These are phyloP conservation scores for Caenorhabditis wallacei DNA, from an alignment of 2,888 invertebrate genomes.

Conservation along the genomic window DNA sequence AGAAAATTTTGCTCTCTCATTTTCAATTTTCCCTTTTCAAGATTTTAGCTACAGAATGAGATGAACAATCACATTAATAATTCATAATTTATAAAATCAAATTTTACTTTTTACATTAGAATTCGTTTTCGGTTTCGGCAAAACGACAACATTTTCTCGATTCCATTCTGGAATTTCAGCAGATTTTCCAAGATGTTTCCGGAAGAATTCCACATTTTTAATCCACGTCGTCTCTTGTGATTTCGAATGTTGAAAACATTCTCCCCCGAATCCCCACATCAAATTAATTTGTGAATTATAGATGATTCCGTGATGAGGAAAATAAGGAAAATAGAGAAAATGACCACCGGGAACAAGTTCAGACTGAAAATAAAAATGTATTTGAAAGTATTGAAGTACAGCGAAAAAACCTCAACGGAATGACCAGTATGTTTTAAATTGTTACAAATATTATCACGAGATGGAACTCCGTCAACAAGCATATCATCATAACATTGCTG, in stretches of 20 bases:
- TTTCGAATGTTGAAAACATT: constrained; percentile 58
- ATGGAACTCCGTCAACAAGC: constrained; percentile 21
- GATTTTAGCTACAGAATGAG: too few relatives aligned
- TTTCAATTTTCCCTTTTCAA: too few relatives aligned
- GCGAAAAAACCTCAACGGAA: background rate
- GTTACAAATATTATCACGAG: constrained; percentile 12
- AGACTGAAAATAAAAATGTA: constrained; percentile 9
- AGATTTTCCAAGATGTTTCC: constrained; percentile 16
- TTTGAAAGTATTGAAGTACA: background rate
- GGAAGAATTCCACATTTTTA: constrained; percentile 25
- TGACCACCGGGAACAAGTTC: constrained; percentile 63
- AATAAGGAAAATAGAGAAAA: constrained; percentile 64
- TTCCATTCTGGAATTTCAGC: constrained; percentile 19
- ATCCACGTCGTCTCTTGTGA: constrained; percentile 37
- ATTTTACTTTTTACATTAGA: background rate
- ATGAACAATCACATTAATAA: too few relatives aligned
- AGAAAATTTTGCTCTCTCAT: too few relatives aligned
- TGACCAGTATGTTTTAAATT: constrained; percentile 19
- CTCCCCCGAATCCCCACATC: constrained; percentile 68
- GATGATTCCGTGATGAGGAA: constrained; percentile 58
- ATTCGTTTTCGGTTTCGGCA: background rate
- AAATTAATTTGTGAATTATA: constrained; percentile 51
- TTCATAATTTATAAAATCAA: background rate
- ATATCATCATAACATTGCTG: constrained; percentile 33
- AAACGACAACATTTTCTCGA: background rate